phyloP scores from a whole-genome alignment of 2,888 invertebrate species.

The Lithophane leautieri region DNA sequence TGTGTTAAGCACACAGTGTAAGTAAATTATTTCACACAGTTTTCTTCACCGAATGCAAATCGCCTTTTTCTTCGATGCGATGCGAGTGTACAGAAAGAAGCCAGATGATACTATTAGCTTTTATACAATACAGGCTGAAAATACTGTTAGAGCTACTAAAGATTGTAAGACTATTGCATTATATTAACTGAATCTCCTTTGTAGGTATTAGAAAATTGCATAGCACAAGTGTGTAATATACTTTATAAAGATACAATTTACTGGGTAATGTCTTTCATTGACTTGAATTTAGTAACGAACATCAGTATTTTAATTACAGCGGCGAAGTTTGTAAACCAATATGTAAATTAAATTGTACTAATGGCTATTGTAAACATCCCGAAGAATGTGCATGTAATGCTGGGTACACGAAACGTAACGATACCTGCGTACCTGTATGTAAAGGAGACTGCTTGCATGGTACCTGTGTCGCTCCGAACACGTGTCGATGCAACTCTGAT shows the following conservation, averaged over 20 bases:
- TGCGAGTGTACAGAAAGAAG: neutral
- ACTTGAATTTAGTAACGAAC: neutral
- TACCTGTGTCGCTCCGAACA: conserved; percentile 65
- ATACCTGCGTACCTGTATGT: conserved; percentile 43
- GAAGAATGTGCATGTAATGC: conserved; percentile 47
- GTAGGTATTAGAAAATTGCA: neutral
- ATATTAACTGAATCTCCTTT: neutral
- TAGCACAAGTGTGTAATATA: neutral
- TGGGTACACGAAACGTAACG: conserved; percentile 33
- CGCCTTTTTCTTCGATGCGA: neutral
- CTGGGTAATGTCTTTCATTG: neutral
- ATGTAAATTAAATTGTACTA: conserved; percentile 70
- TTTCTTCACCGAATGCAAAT: neutral
- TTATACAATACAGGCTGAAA: neutral
- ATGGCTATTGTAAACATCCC: conserved; percentile 67
- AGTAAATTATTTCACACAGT: conserved; percentile 10
- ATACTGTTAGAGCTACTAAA: neutral
- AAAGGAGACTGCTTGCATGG: conserved; percentile 66
- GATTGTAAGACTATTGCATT: neutral
- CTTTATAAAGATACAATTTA: no score
- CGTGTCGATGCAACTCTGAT: conserved; percentile 49
- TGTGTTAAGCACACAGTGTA: conserved; percentile 3
- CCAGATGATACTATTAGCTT: neutral
- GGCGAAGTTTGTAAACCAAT: conserved; percentile 65
- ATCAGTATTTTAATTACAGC: conserved; percentile 1